Base-by-base conservation (phyloP, 1,140 invertebrate species). In the Euwallacea similis region DNA sequence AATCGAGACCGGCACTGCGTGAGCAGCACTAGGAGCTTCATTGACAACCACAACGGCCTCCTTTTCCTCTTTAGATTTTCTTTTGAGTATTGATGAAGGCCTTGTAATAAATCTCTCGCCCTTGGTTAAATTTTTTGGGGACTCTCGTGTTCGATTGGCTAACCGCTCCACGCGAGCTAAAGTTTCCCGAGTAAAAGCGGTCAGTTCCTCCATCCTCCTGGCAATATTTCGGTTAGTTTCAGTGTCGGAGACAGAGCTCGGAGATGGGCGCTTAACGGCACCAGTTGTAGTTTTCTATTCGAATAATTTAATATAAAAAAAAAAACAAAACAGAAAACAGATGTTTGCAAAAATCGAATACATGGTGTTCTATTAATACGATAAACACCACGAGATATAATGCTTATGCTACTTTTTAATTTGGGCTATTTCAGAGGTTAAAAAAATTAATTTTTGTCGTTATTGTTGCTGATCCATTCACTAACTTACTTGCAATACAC, bases 161-260 rank as follows among this genome's bases (percentile, higher is more conserved):
- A 89, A 83, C 80, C 85, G 85, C 79, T 89, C 88, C 70, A 89
- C 87, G 75, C 86, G 86, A 77, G 88, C 88, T 80, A 89, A 84
- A 6, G 88, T 88, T 72, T 88, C 86, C 79, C 85, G 86, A n/a
- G 88, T 89, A 67, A 88, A 82, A 8, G 87, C 87, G 66, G 87
- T 86, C 77, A 90, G 81, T 72, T 84, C 88, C 68, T 89, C 87
- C 81, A 90, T 85, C 76, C 86, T 83, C 70, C 85, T 84, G 8
- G 86, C 86, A 71, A 88, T 84, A 78, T 85, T 85, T 76, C 80
- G 78, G 79, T 81, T 75, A 77, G 78, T 80, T 79, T 82, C 75
- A 79, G 53, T 74, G 46, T 76, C 75, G 7, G 72, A 73, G 16
- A 44, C n/a, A 44, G 70, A 72, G 33, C 41, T 65, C 21, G 42